phyloP scores from a whole-genome alignment of 1,140 invertebrate genomes.

The Apocrypta bakeri region DNA sequence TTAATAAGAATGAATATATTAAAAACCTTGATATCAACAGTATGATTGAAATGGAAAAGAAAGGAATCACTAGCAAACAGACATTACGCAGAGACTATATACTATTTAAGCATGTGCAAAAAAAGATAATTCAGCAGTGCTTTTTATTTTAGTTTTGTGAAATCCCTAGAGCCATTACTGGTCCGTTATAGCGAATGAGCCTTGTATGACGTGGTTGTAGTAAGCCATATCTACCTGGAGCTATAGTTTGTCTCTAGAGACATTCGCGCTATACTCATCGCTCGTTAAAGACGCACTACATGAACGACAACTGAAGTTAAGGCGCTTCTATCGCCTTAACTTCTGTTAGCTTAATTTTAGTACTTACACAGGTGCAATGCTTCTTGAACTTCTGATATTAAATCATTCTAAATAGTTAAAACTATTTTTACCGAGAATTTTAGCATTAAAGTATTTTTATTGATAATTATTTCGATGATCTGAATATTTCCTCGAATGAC shows the following conservation, averaged over 20 bases:
- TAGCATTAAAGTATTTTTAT: too few relatives aligned
- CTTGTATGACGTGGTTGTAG: constrained; percentile 52
- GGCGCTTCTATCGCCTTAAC: neutral
- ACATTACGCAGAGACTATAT: too few relatives aligned
- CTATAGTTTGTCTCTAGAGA: constrained; percentile 1
- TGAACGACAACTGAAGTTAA: neutral
- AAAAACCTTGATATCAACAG: too few relatives aligned
- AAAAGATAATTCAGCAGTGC: neutral
- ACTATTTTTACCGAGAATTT: too few relatives aligned
- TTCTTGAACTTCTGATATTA: neutral
- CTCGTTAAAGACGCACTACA: constrained; percentile 19
- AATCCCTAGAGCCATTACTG: constrained; percentile 49
- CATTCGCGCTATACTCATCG: neutral
- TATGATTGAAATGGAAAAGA: too few relatives aligned
- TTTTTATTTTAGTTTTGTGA: neutral
- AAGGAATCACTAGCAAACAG: too few relatives aligned
- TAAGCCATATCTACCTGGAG: neutral
- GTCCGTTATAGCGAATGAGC: constrained; percentile 59
- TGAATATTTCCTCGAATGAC: too few relatives aligned
- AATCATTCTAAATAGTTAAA: too few relatives aligned
- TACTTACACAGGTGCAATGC: neutral
- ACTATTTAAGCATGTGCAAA: neutral
- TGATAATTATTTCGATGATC: too few relatives aligned
- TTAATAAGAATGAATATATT: too few relatives aligned
- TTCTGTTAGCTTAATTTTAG: constrained; percentile 1